Evolutionary conservation across 2,113 vertebrate genomes (phyloP), one percentile per base, ranked within the genome.

Genomic region (Archilochus colubris): DNA sequence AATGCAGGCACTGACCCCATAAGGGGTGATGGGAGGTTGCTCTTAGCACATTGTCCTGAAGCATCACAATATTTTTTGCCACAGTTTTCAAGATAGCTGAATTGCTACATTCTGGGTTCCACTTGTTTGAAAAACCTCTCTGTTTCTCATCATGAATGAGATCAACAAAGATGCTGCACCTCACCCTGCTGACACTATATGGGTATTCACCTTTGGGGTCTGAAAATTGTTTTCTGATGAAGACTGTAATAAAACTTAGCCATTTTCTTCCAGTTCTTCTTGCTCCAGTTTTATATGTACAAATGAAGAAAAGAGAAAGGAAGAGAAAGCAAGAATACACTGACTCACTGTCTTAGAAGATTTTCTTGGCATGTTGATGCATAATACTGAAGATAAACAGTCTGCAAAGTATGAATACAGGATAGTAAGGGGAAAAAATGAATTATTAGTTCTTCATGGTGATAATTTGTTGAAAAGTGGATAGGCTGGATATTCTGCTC

Each of bases 31-130:
- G 16, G 23, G 22, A 59, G 6, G 6, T 30, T 57, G 28, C 16
- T 67, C 8, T 51, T 31, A 75, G 33, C 14, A 28, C 0, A 0
- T 31, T 78, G 25, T 6, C 8, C 13, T 73, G n/a, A 14, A 69
- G 15, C 11, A 15, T 43, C 7, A 27, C 44, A 28, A 8, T 18
- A 3, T 12, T 69, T 68, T 68, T 18, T 54, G 16, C 8, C 82
- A 9, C 2, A 28, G 59, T 80, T 72, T 57, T 64, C 27, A 82
- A 64, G 30, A 14, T n/a, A 62, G 9, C 3, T 59, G 10, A 57
- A 59, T 48, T 78, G 9, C 3, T 79, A 2, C n/a, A 61, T 89
- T 58, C 46, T 66, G 11, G 5, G 10, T 58, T 58, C 19, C 50
- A 27, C 38, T 82, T 77, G 51, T 54, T 16, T 64, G 74, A 84